Evolutionary conservation across 2,797 vertebrate genomes (phyloP).

Genomic region (Odontamblyopus rebecca): DNA sequence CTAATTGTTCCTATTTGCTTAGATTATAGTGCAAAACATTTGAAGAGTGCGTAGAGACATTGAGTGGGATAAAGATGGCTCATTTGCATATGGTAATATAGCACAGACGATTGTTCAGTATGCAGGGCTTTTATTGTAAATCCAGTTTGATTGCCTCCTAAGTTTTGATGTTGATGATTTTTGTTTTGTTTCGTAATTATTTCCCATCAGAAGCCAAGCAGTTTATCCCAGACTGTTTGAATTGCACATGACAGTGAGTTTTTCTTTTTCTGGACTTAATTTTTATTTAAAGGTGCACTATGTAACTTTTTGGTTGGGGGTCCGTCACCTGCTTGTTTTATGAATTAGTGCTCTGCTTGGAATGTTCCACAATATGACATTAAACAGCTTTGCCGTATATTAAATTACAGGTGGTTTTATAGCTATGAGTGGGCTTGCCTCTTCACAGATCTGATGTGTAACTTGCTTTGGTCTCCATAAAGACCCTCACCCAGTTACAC

Average conservation of each 20-base stretch:
- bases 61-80: constrained; percentile 28
- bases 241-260: constrained; percentile 27
- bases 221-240: constrained; percentile 44
- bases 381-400: too few relatives aligned
- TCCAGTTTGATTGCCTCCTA: constrained; percentile 35
- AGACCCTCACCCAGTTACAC: too few relatives aligned
- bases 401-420: too few relatives aligned
- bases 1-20: constrained; percentile 50
- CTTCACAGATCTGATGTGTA: too few relatives aligned
- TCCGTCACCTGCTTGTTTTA: too few relatives aligned
- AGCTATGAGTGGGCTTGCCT: too few relatives aligned
- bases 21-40: constrained; percentile 54
- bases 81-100: constrained; percentile 57
- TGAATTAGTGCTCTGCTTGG: too few relatives aligned
- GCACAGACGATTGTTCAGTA: constrained; percentile 46
- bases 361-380: too few relatives aligned
- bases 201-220: constrained; percentile 34
- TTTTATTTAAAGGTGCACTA: not conserved
- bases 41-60: constrained; percentile 40
- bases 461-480: too few relatives aligned
- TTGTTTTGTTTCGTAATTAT: constrained; percentile 33
- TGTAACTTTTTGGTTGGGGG: too few relatives aligned
- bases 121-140: constrained; percentile 21
- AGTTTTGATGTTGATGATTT: constrained; percentile 7
- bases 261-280: not conserved